Conservation (phyloP, 2,888 invertebrate species). For the Sphaerolaimus hirsutus region DNA sequence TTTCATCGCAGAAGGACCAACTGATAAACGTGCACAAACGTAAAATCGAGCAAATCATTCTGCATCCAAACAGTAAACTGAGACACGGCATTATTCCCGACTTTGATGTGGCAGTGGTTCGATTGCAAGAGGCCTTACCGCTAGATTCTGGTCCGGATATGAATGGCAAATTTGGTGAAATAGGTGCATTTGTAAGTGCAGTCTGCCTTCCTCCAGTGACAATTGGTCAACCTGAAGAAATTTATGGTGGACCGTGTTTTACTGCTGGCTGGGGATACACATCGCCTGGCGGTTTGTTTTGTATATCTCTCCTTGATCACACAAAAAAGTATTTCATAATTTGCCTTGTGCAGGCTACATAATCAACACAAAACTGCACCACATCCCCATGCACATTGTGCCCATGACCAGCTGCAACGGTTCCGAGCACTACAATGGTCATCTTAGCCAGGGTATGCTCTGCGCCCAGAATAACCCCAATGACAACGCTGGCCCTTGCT, state of each 20-base stretch:
- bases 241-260: too few species aligned
- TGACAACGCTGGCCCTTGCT: constrained; percentile 2
- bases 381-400: constrained; percentile 3
- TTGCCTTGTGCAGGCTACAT: constrained; percentile 1
- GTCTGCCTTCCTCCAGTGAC: constrained; percentile 34
- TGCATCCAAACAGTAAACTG: constrained; percentile 14
- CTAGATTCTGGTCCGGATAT: too few species aligned
- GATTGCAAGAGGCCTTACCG: constrained; percentile 25
- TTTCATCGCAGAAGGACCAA: too few species aligned
- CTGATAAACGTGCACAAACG: too few species aligned
- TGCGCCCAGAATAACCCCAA: constrained; percentile 38
- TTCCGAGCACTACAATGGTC: constrained; percentile 38
- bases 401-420: constrained; percentile 37
- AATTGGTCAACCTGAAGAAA: too few species aligned
- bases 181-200: too few species aligned
- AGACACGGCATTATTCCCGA: constrained; percentile 15
- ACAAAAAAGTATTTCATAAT: not conserved
- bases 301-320: constrained; percentile 3
- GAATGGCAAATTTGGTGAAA: too few species aligned
- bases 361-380: constrained; percentile 5
- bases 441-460: constrained; percentile 36
- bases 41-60: constrained; percentile 7
- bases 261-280: constrained; percentile 38
- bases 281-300: constrained; percentile 32
- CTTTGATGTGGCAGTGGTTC: constrained; percentile 37